Conservation (phyloP, 2,113 vertebrate species). For the Leiothrix lutea region DNA sequence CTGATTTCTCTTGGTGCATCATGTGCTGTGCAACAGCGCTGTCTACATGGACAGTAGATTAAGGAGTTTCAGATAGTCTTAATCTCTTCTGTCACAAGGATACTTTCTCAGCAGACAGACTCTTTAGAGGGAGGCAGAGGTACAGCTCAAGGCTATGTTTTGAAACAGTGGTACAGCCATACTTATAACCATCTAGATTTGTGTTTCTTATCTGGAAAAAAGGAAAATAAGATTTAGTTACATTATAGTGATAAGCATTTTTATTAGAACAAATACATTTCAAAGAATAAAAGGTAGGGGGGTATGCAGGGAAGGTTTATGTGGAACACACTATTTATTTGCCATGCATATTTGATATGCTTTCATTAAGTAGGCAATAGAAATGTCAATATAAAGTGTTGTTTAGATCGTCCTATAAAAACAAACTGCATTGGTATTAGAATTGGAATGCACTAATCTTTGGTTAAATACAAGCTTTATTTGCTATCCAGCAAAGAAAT, state of each 20-base stretch:
- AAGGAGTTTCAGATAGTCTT: conserved; percentile 32
- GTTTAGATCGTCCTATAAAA: conserved; percentile 76
- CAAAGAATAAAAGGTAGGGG: conserved; percentile 45
- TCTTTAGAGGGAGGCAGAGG: conserved; percentile 29
- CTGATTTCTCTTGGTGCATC: not conserved
- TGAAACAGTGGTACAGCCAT: not conserved
- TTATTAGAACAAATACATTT: conserved; percentile 68
- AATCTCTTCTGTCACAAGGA: conserved; percentile 42
- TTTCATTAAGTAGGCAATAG: conserved; percentile 76
- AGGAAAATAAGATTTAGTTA: conserved; percentile 63
- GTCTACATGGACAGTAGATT: not conserved
- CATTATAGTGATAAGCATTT: conserved; percentile 50
- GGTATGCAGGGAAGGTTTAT: conserved; percentile 52
- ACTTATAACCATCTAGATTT: conserved; percentile 36
- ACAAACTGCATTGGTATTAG: conserved; percentile 67
- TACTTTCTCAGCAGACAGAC: not conserved
- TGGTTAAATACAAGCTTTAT: conserved; percentile 73
- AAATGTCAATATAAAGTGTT: conserved; percentile 79
- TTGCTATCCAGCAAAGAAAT: conserved; percentile 67
- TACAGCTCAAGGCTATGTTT: conserved; percentile 30
- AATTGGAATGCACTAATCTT: conserved; percentile 65
- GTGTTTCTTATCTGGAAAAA: conserved; percentile 47
- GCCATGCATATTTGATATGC: conserved; percentile 79
- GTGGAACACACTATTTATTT: conserved; percentile 75
- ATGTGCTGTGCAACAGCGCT: not conserved